Evolutionary conservation across 2,113 vertebrate species (phyloP).

Genomic region (Dasyurus viverrinus): DNA sequence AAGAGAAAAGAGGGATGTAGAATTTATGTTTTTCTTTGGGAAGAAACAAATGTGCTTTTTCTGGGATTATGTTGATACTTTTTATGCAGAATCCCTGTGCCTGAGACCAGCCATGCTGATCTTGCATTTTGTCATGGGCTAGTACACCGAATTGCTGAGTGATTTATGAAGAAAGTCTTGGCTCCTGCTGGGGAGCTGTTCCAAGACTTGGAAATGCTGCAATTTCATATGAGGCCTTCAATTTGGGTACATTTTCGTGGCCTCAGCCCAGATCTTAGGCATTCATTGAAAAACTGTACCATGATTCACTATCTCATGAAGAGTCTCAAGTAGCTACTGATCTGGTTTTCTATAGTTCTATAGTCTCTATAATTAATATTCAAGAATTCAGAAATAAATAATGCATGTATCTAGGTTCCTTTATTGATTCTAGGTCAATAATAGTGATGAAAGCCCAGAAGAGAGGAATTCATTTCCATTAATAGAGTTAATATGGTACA

Average conservation of each 20-base stretch:
- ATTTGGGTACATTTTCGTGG: neutral
- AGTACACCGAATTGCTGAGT: neutral
- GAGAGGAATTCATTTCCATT: neutral
- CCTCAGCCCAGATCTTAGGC: accelerated
- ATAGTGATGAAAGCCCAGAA: neutral
- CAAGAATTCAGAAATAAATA: neutral
- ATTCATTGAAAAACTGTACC: neutral
- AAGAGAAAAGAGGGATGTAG: neutral
- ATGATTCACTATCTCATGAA: neutral
- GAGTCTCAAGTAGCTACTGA: neutral
- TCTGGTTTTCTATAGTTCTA: neutral
- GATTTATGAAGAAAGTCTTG: neutral
- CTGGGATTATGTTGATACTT: neutral
- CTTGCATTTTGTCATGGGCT: neutral
- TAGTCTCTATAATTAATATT: neutral
- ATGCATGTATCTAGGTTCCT: neutral
- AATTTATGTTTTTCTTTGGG: neutral
- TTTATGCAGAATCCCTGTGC: accelerated
- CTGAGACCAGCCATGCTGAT: neutral
- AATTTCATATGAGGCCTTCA: neutral
- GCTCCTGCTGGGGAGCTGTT: neutral
- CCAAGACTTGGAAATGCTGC: neutral
- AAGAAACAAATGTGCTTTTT: neutral
- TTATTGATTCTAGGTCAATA: neutral
- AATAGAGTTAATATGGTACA: neutral